A percentile compares a stretch with the other conserved stretches of the same genome.
These are phyloP conservation scores for Luffia ferchaultella DNA, from an alignment of 2,888 invertebrate genomes.

Conservation along the genomic window DNA sequence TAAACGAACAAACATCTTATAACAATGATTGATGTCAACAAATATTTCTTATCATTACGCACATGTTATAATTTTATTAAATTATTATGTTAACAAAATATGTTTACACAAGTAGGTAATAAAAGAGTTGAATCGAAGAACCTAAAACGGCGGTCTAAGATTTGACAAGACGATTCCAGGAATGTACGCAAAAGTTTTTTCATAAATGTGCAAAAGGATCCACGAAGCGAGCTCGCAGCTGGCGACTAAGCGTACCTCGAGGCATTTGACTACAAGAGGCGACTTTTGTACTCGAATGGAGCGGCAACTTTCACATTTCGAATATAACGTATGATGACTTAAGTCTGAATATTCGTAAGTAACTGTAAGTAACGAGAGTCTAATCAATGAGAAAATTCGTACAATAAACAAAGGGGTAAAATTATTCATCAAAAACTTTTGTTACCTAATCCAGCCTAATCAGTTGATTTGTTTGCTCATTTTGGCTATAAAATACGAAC, in stretches of 20 bases:
- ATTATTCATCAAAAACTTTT: no score
- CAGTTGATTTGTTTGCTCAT: no score
- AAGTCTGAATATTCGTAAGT: no score
- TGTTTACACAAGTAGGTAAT: not conserved
- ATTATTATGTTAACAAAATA: not conserved
- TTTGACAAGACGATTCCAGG: constrained; percentile 35
- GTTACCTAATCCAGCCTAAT: no score
- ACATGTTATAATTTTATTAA: no score
- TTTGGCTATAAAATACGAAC: no score
- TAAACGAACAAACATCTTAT: no score
- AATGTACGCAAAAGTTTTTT: constrained; percentile 56
- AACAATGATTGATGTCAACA: no score
- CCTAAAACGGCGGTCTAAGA: not conserved
- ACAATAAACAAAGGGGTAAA: no score
- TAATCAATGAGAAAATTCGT: no score
- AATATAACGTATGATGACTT: not conserved
- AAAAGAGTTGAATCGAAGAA: not conserved
- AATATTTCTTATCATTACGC: no score
- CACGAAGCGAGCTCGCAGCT: constrained; percentile 40
- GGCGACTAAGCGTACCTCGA: constrained; percentile 37
- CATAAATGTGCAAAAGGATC: constrained; percentile 53
- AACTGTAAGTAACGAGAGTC: no score
- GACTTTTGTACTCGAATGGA: constrained; percentile 2
- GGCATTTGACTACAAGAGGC: constrained; percentile 28
- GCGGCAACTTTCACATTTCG: not conserved